phyloP scores from a whole-genome alignment of 1,140 invertebrate species.

The Leptinotarsa lineolata region DNA sequence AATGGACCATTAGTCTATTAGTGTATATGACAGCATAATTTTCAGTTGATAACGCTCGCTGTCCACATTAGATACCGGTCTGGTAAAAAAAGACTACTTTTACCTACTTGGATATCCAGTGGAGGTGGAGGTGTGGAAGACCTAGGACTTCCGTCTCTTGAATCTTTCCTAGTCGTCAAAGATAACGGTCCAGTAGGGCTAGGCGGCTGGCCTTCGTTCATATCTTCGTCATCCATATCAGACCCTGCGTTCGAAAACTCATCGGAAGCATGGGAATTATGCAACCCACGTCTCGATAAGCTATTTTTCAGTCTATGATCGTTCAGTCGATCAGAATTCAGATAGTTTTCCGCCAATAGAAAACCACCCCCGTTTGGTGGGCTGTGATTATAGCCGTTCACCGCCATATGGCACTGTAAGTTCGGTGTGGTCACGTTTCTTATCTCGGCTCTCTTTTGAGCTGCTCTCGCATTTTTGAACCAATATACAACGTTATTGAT shows the following conservation, averaged over 20 bases:
- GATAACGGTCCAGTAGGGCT: slow-evolving; percentile 71
- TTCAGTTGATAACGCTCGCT: background rate
- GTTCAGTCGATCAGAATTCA: slow-evolving; percentile 57
- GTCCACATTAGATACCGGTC: background rate
- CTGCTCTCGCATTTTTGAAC: slow-evolving; percentile 98
- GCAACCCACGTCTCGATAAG: slow-evolving; percentile 55
- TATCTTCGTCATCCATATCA: slow-evolving; percentile 67
- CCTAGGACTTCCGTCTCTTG: slow-evolving; percentile 52
- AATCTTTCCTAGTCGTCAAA: slow-evolving; percentile 61
- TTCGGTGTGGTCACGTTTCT: slow-evolving; percentile 61
- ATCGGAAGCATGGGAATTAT: slow-evolving; percentile 63
- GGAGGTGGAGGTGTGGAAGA: slow-evolving; percentile 43
- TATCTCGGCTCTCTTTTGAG: slow-evolving; percentile 86
- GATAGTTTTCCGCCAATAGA: slow-evolving; percentile 59
- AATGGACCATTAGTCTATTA: no score
- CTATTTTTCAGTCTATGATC: slow-evolving; percentile 61
- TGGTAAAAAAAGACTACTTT: background rate
- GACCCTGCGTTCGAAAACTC: slow-evolving; percentile 64
- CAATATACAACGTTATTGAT: slow-evolving; percentile 98
- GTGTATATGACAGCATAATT: no score
- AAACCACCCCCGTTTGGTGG: slow-evolving; percentile 63
- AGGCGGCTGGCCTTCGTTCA: slow-evolving; percentile 61
- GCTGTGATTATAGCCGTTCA: slow-evolving; percentile 68
- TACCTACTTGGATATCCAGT: slow-evolving; percentile 52
- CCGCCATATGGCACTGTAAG: slow-evolving; percentile 60